Conservation (phyloP, 2,113 vertebrate species). For the Larimichthys crocea region DNA sequence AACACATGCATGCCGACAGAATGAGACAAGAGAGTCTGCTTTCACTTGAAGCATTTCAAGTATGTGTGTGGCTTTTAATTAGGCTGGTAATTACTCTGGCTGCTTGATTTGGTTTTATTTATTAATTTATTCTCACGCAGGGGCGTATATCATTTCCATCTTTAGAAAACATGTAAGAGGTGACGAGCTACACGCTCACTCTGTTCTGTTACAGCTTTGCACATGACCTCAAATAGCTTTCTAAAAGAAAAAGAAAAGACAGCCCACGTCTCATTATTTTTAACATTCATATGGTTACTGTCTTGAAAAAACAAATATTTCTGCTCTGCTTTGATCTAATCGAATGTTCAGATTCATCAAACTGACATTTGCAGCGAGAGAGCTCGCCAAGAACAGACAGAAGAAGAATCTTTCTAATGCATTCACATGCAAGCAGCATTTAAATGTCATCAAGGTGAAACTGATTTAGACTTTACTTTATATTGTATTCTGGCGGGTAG, state of each 20-base stretch:
- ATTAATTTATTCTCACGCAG: constrained; percentile 28
- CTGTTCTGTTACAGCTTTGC: background rate
- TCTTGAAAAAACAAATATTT: background rate
- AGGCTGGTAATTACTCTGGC: constrained; percentile 34
- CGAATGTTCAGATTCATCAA: constrained; percentile 4
- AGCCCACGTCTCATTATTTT: background rate
- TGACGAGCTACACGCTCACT: background rate
- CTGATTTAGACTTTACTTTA: background rate
- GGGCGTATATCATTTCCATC: constrained; percentile 20
- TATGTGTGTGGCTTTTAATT: constrained; percentile 56
- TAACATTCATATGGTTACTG: background rate
- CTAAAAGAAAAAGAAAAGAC: background rate
- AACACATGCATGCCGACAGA: constrained; percentile 30
- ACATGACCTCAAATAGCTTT: background rate
- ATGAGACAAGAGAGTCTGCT: background rate
- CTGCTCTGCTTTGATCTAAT: background rate
- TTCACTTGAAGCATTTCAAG: constrained; percentile 42
- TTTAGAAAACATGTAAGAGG: background rate
- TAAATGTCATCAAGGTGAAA: background rate
- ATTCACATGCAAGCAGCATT: background rate
- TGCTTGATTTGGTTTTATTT: constrained; percentile 34
- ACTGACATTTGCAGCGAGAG: background rate
- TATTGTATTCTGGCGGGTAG: background rate
- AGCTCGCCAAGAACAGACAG: background rate
- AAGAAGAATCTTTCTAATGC: background rate